Conservation (phyloP, 2,888 invertebrate species). For the Brenthis ino region DNA sequence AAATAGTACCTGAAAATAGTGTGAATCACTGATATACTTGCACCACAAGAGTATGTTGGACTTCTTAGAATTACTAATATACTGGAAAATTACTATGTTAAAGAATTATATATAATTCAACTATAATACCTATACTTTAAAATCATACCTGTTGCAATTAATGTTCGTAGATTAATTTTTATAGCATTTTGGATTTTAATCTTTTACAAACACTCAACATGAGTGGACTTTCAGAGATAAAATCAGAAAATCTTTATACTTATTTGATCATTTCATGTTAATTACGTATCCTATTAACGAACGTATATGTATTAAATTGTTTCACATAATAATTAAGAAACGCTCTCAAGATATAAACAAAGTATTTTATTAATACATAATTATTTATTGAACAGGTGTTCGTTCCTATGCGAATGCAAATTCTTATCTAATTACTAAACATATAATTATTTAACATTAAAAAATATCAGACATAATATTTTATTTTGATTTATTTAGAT, state of each 20-base stretch:
- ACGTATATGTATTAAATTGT: not conserved
- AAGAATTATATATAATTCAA: no score
- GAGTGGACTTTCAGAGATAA: not conserved
- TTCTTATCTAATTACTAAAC: constrained; percentile 1
- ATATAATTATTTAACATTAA: not conserved
- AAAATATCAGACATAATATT: not conserved
- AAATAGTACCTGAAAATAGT: no score
- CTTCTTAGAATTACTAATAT: no score
- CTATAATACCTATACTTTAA: no score
- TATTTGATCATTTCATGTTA: constrained; percentile 4
- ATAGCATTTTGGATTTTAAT: not conserved
- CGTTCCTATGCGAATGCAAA: not conserved
- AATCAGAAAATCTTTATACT: not conserved
- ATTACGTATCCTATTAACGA: constrained; percentile 7
- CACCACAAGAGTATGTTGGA: no score
- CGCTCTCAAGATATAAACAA: not conserved
- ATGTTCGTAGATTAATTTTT: not conserved
- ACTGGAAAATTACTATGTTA: no score
- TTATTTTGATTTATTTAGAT: no score
- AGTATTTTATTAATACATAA: constrained; percentile 4
- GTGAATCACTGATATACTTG: no score
- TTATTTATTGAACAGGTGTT: constrained; percentile 2
- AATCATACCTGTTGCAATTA: not conserved
- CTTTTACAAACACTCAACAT: constrained; percentile 3
- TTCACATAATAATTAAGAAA: constrained; percentile 7